phyloP scores from a whole-genome alignment of 1,140 invertebrate species.

The Teleopsis dalmanni region DNA sequence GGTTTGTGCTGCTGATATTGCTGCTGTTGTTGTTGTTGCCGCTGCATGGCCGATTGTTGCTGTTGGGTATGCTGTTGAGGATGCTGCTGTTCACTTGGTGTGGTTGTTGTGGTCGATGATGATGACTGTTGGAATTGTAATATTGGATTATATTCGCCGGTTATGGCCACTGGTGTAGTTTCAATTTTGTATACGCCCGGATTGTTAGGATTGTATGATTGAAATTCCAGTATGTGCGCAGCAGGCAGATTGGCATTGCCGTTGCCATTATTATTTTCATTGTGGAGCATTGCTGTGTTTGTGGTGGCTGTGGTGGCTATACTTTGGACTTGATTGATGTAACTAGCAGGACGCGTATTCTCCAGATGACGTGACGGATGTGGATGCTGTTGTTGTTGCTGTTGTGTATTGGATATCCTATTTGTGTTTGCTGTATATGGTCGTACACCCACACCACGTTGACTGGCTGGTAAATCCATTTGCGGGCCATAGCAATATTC shows the following conservation, averaged over 20 bases:
- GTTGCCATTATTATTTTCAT: too few species aligned
- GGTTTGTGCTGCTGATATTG: background rate
- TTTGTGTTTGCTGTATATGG: constrained; percentile 2
- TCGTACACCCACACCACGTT: background rate
- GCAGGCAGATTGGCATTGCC: constrained; percentile 14
- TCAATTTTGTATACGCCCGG: constrained; percentile 43
- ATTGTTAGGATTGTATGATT: constrained; percentile 44
- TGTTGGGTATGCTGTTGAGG: constrained; percentile 3
- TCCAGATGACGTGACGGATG: constrained; percentile 1
- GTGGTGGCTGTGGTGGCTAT: background rate
- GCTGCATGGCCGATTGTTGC: background rate
- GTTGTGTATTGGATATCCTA: background rate
- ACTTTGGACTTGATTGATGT: background rate
- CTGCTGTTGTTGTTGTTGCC: too few species aligned
- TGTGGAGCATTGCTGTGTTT: background rate
- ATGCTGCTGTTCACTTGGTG: constrained; percentile 24
- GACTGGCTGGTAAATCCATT: background rate
- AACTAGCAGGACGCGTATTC: background rate
- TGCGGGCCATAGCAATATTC: constrained; percentile 27
- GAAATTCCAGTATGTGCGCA: constrained; percentile 39
- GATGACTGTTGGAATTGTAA: constrained; percentile 35
- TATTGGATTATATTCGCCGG: constrained; percentile 42
- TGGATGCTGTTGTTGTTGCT: constrained; percentile 5
- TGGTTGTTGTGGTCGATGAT: constrained; percentile 19
- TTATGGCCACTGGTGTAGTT: constrained; percentile 42